phyloP scores from a whole-genome alignment of 2,888 invertebrate species.

The Lasioglossum oenotherae region DNA sequence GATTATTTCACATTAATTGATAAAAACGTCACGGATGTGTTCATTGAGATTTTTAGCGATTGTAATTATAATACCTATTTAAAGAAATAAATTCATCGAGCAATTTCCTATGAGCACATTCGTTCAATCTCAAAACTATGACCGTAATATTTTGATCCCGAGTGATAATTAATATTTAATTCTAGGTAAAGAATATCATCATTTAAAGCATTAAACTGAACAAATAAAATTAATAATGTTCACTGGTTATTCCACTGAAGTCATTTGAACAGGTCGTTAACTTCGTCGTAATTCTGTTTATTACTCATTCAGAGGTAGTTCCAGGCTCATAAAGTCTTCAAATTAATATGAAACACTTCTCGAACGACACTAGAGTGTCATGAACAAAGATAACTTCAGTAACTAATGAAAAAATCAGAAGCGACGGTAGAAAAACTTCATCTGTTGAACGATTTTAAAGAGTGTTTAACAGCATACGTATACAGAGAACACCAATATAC shows the following conservation, averaged over 20 bases:
- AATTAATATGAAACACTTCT: neutral
- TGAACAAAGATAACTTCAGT: neutral
- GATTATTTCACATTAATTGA: neutral
- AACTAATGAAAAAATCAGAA: neutral
- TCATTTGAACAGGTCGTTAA: neutral
- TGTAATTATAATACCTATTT: neutral
- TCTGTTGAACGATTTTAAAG: neutral
- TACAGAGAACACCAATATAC: neutral
- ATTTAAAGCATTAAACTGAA: neutral
- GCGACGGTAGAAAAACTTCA: neutral
- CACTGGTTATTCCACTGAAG: neutral
- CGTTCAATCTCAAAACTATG: neutral
- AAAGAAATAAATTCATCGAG: too few relatives aligned
- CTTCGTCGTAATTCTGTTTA: neutral
- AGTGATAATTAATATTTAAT: neutral
- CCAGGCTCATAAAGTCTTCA: neutral
- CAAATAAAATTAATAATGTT: neutral
- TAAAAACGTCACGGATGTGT: neutral
- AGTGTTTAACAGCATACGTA: neutral
- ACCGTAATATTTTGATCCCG: neutral
- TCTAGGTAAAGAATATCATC: neutral
- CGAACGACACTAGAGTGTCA: neutral
- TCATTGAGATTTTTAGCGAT: neutral
- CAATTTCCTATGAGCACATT: neutral
- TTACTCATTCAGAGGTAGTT: neutral